Percentiles rank a stretch among this genome's conserved stretches.
Evolutionary conservation across 2,888 invertebrate species (phyloP).

Genomic region (Pachliopta kotzebuea): DNA sequence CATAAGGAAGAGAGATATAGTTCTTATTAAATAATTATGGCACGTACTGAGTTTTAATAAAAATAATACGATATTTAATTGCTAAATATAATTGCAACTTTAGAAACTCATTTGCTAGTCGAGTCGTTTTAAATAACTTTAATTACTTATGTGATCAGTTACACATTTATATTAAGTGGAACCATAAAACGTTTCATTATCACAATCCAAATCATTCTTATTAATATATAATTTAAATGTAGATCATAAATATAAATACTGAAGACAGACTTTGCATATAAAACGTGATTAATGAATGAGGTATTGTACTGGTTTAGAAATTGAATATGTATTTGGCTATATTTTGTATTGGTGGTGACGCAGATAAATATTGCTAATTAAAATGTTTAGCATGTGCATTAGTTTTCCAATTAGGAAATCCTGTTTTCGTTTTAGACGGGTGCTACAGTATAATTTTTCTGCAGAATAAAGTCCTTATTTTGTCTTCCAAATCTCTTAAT

Average conservation of each 20-base stretch:
- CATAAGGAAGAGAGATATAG: background rate
- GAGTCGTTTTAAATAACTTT: background rate
- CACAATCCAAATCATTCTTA: background rate
- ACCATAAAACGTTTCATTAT: background rate
- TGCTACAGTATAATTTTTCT: background rate
- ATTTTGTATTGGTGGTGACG: background rate
- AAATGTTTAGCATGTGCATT: background rate
- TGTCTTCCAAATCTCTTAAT: background rate
- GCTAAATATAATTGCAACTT: background rate
- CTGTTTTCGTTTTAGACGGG: background rate
- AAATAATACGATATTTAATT: background rate
- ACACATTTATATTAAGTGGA: background rate
- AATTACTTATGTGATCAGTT: background rate
- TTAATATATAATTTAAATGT: background rate
- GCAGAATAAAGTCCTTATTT: background rate
- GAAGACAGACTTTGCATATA: too few species aligned
- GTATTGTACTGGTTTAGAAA: background rate
- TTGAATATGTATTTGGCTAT: background rate
- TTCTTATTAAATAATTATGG: background rate
- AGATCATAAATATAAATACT: too few species aligned
- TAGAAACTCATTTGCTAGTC: background rate
- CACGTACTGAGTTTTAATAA: background rate
- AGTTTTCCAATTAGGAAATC: too few species aligned
- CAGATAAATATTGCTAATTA: background rate
- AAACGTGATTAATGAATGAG: too few species aligned